Evolutionary conservation across 1,140 invertebrate species (phyloP).

Genomic region (Atopsyche davidsoni): DNA sequence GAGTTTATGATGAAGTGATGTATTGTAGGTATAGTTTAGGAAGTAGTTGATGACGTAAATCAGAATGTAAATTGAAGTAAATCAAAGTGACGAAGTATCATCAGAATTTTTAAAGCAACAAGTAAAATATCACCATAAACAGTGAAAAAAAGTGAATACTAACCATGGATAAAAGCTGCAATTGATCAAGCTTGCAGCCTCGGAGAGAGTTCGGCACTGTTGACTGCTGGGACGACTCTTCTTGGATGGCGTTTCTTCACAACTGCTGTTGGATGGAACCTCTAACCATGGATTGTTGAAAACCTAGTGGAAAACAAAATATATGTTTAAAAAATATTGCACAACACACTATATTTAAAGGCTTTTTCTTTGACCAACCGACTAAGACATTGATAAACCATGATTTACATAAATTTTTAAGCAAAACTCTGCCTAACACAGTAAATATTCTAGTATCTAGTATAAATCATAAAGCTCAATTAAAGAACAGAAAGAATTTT

Average conservation of each 20-base stretch:
- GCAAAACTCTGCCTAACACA: not conserved
- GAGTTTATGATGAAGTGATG: too few species aligned
- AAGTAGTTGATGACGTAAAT: slow-evolving; percentile 7
- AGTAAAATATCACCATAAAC: not conserved
- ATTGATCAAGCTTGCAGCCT: too few species aligned
- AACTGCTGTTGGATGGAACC: not conserved
- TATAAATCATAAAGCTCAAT: slow-evolving; percentile 1
- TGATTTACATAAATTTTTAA: slow-evolving; percentile 17
- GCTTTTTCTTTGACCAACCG: not conserved
- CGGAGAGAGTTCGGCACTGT: too few species aligned
- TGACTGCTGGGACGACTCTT: slow-evolving; percentile 39
- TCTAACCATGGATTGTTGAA: too few species aligned
- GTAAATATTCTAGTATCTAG: not conserved
- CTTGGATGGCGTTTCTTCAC: slow-evolving; percentile 23
- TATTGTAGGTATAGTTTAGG: too few species aligned
- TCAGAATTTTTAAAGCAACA: slow-evolving; percentile 1
- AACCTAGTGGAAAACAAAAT: too few species aligned
- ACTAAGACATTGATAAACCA: not conserved
- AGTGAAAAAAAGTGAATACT: too few species aligned
- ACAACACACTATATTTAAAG: not conserved
- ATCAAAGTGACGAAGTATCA: not conserved
- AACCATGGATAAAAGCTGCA: too few species aligned
- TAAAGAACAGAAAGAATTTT: not conserved
- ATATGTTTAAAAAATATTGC: not conserved
- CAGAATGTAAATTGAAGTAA: not conserved